Base-by-base conservation (phyloP, 2,888 invertebrate genomes). In the Resseliella maxima region DNA sequence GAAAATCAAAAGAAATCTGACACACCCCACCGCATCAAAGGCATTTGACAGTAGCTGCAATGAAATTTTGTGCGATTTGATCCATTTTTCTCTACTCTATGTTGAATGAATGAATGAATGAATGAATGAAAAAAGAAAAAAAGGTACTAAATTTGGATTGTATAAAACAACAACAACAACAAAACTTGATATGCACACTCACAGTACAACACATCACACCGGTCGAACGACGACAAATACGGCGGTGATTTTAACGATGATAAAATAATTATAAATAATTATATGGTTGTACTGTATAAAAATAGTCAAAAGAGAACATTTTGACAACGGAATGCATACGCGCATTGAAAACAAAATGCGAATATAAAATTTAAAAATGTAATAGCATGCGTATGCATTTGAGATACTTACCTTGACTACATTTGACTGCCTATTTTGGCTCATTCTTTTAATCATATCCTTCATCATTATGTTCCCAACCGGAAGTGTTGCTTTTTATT, bases 261-360 rank as follows among this genome's bases (percentile, higher is more conserved):
- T 72, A 72, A 72, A 72, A 72, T 72, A 72, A 72, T 72, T 72
- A 72, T 72, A 72, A 72, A 72, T 72, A 72, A 72, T 31, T 72
- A 72, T 72, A 59, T 6, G 59, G 59, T 59, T 59, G 50, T 50
- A 50, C 46, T 1, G 18, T 72, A 8, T 2, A 72, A 35, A 31
- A 27, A 0, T 31, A n/a, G 18, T 12, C 31, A 3, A 72, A 72
- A 1, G 72, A 72, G n/a, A 12, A 35, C 31, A 72, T 15, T 12
- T 3, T 15, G 1, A 72, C 59, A n/a, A 8, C 59, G 3, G 24
- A 50, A 72, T 31, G 72, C 35, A 59, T 12, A 59, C 59, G 3
- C 31, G 31, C 72, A 72, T 72, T 72, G 31, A 72, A 72, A 72
- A n/a, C n/a, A n/a, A n/a, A 12, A 35, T 18, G 72, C 3, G 15